These are phyloP conservation scores for Heteractis magnifica DNA, from an alignment of 92 coral and sea anemone genomes.

Conservation along the genomic window DNA sequence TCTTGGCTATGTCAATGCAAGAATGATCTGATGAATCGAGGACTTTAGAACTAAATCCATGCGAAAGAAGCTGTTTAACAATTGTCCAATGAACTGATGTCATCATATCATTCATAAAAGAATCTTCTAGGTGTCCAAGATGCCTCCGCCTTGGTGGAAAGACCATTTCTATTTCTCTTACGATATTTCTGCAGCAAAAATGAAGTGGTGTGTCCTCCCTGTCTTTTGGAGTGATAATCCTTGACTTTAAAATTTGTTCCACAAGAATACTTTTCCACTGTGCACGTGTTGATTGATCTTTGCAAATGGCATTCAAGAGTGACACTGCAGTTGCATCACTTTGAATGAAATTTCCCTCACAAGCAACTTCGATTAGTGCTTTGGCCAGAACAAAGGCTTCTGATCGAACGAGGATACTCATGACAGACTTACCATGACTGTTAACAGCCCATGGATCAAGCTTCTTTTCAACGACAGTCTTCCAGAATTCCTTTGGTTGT, in stretches of 20 bases:
- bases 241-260: not conserved
- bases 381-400: not conserved
- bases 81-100: not conserved
- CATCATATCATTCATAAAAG: not conserved
- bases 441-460: conserved; percentile 17
- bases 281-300: not conserved
- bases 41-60: not conserved
- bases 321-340: not conserved
- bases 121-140: not conserved
- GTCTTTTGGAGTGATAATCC: not conserved
- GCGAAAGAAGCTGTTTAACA: conserved; percentile 10
- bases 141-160: not conserved
- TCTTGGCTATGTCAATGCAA: not conserved
- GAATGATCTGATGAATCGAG: not conserved
- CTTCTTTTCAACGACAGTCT: not conserved
- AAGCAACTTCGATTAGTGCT: not conserved
- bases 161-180: not conserved
- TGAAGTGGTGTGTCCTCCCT: not conserved
- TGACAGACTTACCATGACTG: not conserved
- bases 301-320: not conserved
- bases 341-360: not conserved
- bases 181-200: not conserved
- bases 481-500: conserved; percentile 8
- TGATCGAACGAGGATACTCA: not conserved
- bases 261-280: not conserved